Conservation (phyloP, 1,140 invertebrate species). For the Papilio polytes region DNA sequence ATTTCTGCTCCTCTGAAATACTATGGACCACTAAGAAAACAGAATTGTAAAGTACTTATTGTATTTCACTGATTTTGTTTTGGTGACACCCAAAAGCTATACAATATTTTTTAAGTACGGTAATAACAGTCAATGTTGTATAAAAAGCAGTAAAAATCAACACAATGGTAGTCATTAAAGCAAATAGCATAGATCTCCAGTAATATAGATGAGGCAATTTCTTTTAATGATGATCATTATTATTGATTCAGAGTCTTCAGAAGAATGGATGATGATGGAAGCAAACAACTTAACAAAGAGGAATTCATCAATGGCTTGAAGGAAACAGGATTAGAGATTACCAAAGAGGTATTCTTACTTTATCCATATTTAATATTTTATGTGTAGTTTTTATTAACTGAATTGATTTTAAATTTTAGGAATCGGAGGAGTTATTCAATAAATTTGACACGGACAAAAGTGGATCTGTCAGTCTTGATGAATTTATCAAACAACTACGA, state of each 20-base stretch:
- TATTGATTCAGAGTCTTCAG: constrained; percentile 90
- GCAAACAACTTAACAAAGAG: constrained; percentile 91
- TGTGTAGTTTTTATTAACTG: not conserved
- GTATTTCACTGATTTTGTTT: not conserved
- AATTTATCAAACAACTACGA: constrained; percentile 93
- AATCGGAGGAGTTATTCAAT: constrained; percentile 87
- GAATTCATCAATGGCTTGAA: constrained; percentile 93
- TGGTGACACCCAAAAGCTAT: too few species aligned
- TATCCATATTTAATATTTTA: not conserved
- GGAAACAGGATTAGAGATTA: constrained; percentile 91
- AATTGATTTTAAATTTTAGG: constrained; percentile 60
- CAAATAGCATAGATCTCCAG: too few species aligned
- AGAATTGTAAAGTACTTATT: not conserved
- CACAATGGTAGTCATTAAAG: too few species aligned
- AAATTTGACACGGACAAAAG: constrained; percentile 93
- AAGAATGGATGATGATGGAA: constrained; percentile 96
- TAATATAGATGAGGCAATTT: too few species aligned
- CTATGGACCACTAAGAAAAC: not conserved
- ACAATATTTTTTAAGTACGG: too few species aligned
- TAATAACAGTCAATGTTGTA: too few species aligned
- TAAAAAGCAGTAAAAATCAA: too few species aligned
- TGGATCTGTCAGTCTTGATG: constrained; percentile 94
- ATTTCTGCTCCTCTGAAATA: too few species aligned
- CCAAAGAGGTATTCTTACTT: constrained; percentile 82
- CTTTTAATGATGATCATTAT: not conserved